These are phyloP conservation scores for Ashinkailepas kermadecensis DNA, from an alignment of 2,888 invertebrate genomes.

Conservation along the genomic window DNA sequence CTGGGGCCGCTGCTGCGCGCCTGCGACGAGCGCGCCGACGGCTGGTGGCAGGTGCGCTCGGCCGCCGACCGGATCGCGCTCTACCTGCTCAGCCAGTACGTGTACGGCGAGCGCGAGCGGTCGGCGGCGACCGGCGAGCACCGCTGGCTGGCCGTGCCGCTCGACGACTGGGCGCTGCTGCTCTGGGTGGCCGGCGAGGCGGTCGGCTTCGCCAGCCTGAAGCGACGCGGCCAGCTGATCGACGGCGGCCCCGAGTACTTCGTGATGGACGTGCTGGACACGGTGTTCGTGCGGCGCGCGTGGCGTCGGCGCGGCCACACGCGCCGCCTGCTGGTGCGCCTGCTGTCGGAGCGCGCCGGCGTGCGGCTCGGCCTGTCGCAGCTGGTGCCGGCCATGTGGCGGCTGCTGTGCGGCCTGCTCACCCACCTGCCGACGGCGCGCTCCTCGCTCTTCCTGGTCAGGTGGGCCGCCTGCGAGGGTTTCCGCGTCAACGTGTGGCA, in stretches of 20 bases:
- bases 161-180: background rate
- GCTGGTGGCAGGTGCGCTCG: background rate
- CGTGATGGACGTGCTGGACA: background rate
- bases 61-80: background rate
- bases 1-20: background rate
- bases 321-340: background rate
- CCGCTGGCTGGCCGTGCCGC: background rate
- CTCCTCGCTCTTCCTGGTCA: background rate
- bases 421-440: background rate
- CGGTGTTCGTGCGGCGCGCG: background rate
- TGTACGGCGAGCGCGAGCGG: conserved; percentile 6
- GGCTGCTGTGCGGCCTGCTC: background rate
- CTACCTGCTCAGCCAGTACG: background rate
- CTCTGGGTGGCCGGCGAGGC: background rate
- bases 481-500: background rate
- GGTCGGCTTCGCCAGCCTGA: background rate
- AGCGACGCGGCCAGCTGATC: background rate
- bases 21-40: background rate
- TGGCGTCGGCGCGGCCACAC: background rate
- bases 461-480: background rate
- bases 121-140: background rate
- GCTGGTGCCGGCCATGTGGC: background rate
- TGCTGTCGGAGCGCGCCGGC: background rate
- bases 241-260: background rate
- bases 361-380: background rate